A percentile compares a stretch with the other conserved stretches of the same genome.
Evolutionary conservation across 2,797 vertebrate genomes (phyloP).

Genomic region (Delichon dasypus): DNA sequence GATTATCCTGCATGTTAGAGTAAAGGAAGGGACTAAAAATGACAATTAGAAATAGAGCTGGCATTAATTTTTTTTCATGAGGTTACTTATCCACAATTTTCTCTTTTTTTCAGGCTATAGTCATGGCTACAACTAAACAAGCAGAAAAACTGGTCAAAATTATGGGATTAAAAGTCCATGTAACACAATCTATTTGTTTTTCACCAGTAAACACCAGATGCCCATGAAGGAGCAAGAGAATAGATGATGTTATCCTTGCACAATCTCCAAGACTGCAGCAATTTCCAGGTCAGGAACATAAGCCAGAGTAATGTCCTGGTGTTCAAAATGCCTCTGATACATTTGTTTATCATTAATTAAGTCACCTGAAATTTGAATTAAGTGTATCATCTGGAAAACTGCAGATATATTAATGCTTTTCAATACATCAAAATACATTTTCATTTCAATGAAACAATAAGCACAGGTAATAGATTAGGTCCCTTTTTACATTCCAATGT

Average conservation of each 20-base stretch:
- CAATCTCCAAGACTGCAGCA: neutral
- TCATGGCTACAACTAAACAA: neutral
- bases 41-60: neutral
- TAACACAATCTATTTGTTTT: neutral
- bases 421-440: neutral
- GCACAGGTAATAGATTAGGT: neutral
- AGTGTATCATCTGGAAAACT: neutral
- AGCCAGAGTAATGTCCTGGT: neutral
- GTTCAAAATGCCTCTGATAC: neutral
- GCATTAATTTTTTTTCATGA: neutral
- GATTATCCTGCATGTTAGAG: neutral
- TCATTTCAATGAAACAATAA: neutral
- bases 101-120: neutral
- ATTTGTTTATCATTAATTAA: neutral
- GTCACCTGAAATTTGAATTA: neutral
- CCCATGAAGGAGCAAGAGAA: neutral
- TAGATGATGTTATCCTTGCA: neutral
- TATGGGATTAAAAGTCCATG: neutral
- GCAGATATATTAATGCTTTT: neutral
- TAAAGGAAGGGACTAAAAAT: neutral
- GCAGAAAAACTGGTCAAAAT: neutral
- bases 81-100: neutral
- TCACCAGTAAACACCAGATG: neutral
- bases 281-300: neutral
- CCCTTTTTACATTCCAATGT: neutral